Evolutionary conservation across 2,797 vertebrate genomes (phyloP).

Genomic region (Xiphorhynchus erythropygius): DNA sequence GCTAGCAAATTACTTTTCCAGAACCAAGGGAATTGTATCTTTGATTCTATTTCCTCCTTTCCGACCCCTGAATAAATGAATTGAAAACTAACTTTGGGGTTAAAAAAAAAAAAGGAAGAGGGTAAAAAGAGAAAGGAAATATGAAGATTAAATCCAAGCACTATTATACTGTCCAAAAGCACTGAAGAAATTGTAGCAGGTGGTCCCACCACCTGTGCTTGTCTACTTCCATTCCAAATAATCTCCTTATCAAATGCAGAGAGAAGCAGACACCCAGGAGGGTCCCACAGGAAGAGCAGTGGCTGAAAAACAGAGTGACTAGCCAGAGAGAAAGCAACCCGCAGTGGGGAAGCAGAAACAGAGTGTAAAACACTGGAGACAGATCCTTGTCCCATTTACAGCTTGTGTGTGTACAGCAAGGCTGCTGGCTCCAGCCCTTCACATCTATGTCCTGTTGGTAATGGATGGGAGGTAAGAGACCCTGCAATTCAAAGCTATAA

Average conservation of each 20-base stretch:
- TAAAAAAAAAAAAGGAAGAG: not conserved
- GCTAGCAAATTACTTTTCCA: not conserved
- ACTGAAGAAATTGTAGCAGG: constrained; percentile 35
- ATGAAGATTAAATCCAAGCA: not conserved
- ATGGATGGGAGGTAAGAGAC: not conserved
- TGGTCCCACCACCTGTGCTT: constrained; percentile 45
- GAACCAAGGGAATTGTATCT: not conserved
- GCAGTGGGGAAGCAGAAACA: not conserved
- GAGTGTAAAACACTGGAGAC: not conserved
- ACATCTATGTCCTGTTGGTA: not conserved
- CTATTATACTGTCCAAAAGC: not conserved
- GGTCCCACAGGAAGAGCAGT: constrained; percentile 24
- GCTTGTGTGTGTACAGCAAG: not conserved
- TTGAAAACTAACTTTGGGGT: not conserved
- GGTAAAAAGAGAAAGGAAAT: not conserved
- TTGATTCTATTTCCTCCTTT: not conserved
- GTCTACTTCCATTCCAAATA: constrained; percentile 29
- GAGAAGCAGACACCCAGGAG: constrained; percentile 9
- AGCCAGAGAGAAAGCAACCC: not conserved
- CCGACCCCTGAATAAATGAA: not conserved
- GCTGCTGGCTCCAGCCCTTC: not conserved
- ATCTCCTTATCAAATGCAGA: constrained; percentile 39
- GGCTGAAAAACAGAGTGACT: not conserved
- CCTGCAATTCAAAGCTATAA: not conserved
- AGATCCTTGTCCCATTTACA: not conserved